A percentile compares a stretch with the other conserved stretches of the same genome.
Conservation (phyloP, 2,797 vertebrate genomes). For the Lemur catta region DNA sequence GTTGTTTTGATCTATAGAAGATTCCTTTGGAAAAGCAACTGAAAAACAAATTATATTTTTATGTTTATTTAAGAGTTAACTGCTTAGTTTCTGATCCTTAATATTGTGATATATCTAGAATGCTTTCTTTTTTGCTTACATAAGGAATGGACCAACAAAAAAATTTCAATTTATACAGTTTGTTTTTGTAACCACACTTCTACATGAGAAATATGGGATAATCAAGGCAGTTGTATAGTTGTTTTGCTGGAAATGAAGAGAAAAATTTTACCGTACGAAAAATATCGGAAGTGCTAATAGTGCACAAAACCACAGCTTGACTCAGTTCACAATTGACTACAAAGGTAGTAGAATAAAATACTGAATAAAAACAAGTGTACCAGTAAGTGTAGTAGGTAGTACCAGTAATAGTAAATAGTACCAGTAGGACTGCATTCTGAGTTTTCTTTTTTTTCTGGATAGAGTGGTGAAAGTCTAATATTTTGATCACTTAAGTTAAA, state of each 20-base stretch:
- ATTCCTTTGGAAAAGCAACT: constrained; percentile 61
- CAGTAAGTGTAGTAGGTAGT: neutral
- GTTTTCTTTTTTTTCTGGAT: neutral
- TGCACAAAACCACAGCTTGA: neutral
- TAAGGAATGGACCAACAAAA: neutral
- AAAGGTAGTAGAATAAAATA: neutral
- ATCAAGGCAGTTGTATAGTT: neutral
- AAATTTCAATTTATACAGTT: neutral
- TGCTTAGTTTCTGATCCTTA: neutral
- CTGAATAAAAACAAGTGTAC: neutral
- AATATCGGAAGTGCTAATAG: neutral
- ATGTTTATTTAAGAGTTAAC: neutral
- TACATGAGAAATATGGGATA: neutral
- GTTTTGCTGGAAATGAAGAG: neutral
- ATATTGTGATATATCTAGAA: neutral
- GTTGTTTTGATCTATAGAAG: constrained; percentile 12
- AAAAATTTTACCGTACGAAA: neutral
- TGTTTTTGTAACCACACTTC: neutral
- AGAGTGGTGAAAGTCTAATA: neutral
- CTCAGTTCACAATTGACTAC: neutral
- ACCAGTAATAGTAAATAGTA: neutral
- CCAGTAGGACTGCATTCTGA: neutral
- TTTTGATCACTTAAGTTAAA: neutral
- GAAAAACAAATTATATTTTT: constrained; percentile 62
- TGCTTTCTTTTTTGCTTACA: neutral